These are phyloP conservation scores for Ptychobarbus kaznakovi DNA, from an alignment of 2,797 vertebrate genomes.

Conservation along the genomic window DNA sequence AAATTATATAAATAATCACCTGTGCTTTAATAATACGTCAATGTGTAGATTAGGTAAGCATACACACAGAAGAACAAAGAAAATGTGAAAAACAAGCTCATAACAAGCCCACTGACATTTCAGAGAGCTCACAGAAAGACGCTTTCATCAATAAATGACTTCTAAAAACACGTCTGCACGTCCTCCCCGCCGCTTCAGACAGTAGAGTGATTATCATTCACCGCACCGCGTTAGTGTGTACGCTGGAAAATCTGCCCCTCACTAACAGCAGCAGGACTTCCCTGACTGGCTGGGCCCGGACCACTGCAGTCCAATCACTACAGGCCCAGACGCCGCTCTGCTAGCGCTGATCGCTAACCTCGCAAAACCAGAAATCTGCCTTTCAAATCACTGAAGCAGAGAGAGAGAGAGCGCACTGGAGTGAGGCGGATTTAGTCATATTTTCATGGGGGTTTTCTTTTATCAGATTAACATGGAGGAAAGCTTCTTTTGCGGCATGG, in stretches of 20 bases:
- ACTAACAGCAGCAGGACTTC: conserved; percentile 70
- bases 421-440: conserved; percentile 19
- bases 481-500: conserved; percentile 45
- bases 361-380: conserved; percentile 64
- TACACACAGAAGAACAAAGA: conserved; percentile 29
- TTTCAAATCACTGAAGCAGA: conserved; percentile 67
- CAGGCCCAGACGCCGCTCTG: conserved; percentile 48
- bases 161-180: conserved; percentile 26
- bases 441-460: conserved; percentile 30
- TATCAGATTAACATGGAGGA: conserved; percentile 56
- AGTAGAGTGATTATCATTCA: conserved; percentile 49
- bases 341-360: conserved; percentile 59
- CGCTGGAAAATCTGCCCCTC: conserved; percentile 75
- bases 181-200: conserved; percentile 34
- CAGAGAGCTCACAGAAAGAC: background rate
- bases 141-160: conserved; percentile 38
- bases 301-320: conserved; percentile 73
- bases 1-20: background rate
- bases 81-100: conserved; percentile 23
- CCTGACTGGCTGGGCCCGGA: conserved; percentile 73
- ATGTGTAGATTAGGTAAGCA: background rate
- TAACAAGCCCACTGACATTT: conserved; percentile 36
- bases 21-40: background rate
- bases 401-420: background rate
- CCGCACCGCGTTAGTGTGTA: conserved; percentile 7